These are phyloP conservation scores for Chrysolina haemoptera DNA, from an alignment of 2,888 invertebrate species.

Conservation along the genomic window DNA sequence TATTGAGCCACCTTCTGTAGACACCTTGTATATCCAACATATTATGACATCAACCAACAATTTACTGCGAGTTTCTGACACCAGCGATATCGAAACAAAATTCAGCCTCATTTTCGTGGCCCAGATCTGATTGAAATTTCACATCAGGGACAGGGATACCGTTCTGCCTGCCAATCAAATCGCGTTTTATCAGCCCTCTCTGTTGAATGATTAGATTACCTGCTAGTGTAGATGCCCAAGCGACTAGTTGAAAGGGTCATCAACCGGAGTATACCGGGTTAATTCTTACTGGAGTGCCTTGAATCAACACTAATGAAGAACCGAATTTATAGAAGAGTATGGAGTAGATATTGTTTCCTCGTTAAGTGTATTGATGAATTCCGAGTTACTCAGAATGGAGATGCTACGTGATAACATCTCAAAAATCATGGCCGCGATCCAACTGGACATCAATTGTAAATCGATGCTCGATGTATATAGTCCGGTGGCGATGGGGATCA, in stretches of 20 bases:
- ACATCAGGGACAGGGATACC: constrained; percentile 49
- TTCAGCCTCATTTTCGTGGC: constrained; percentile 38
- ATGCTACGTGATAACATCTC: not conserved
- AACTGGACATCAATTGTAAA: no score
- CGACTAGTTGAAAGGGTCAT: not conserved
- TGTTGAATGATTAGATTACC: constrained; percentile 53
- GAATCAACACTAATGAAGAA: not conserved
- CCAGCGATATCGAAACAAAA: constrained; percentile 20
- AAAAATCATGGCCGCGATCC: no score
- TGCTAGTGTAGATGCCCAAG: constrained; percentile 43
- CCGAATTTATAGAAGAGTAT: not conserved
- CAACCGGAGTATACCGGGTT: not conserved
- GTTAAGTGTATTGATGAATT: not conserved
- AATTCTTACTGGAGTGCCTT: not conserved
- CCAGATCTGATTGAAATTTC: constrained; percentile 54
- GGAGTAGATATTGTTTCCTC: not conserved
- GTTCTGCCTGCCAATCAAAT: constrained; percentile 55
- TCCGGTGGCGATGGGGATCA: no score
- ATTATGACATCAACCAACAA: not conserved
- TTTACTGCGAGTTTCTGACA: not conserved
- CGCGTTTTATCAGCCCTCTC: constrained; percentile 52
- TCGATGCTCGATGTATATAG: no score
- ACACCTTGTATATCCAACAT: no score
- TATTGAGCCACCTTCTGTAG: no score
- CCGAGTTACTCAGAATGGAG: not conserved